Conservation (phyloP, 2,797 vertebrate species). For the Diceros bicornis region DNA sequence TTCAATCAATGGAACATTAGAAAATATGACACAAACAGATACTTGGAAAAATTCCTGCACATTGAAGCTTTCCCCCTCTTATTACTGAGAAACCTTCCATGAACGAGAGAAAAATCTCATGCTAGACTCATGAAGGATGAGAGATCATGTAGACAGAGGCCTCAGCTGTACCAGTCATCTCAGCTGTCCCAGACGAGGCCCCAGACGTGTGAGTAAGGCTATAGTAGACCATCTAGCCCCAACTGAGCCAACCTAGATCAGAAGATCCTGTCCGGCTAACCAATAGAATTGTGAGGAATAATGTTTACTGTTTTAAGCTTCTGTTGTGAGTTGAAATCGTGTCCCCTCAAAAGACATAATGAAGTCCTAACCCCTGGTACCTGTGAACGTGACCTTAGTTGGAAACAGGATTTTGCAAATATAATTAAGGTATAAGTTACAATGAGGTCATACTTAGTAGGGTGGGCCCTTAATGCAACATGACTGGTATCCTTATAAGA, state of each 20-base stretch:
- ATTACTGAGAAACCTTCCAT: slow-evolving; percentile 10
- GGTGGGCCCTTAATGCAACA: not conserved
- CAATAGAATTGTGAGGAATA: not conserved
- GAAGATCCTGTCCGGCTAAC: not conserved
- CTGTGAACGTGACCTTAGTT: not conserved
- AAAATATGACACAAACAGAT: not conserved
- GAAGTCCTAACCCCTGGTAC: not conserved
- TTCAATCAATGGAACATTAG: not conserved
- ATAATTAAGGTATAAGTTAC: slow-evolving; percentile 25
- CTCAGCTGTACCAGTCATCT: not conserved
- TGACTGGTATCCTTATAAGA: not conserved
- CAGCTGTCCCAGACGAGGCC: not conserved
- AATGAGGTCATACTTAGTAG: not conserved
- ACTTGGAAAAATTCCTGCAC: not conserved
- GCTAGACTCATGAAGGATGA: not conserved
- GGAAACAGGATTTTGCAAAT: not conserved
- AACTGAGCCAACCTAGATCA: not conserved
- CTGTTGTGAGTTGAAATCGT: not conserved
- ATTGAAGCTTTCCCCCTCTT: not conserved
- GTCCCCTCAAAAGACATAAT: not conserved
- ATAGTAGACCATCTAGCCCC: not conserved
- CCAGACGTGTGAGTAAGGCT: not conserved
- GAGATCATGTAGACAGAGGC: not conserved
- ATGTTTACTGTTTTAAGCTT: slow-evolving; percentile 10
- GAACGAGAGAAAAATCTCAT: not conserved